Evolutionary conservation across 64 coral and sea anemone species (phyloP).

Genomic region (Catalaphyllia jardinei): DNA sequence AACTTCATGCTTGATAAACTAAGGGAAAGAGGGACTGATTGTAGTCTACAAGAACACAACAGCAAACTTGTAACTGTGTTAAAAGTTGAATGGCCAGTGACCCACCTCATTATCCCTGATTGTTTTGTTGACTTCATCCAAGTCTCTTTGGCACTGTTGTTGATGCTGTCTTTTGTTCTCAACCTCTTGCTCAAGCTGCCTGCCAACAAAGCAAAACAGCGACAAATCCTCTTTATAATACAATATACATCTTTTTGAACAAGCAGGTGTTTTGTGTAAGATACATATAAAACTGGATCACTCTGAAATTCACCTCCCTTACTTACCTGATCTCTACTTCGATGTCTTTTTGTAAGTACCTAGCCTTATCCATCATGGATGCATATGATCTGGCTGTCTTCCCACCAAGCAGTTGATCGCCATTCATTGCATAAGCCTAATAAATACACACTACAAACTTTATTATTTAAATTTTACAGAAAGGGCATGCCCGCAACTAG

Average conservation of each 20-base stretch:
- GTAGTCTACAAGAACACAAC: too few relatives aligned
- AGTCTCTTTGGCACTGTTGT: conserved; percentile 16
- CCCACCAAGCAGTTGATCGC: conserved; percentile 92
- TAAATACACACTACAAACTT: background rate
- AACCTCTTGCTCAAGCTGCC: conserved; percentile 22
- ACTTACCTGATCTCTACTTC: conserved; percentile 94
- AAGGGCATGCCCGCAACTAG: too few relatives aligned
- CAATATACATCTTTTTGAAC: too few relatives aligned
- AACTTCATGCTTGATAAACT: too few relatives aligned
- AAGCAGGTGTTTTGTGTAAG: too few relatives aligned
- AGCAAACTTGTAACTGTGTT: too few relatives aligned
- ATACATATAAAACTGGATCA: too few relatives aligned
- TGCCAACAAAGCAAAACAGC: background rate
- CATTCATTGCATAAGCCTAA: conserved; percentile 92
- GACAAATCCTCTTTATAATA: background rate
- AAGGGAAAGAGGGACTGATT: too few relatives aligned
- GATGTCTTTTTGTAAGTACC: conserved; percentile 89
- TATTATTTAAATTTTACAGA: too few relatives aligned
- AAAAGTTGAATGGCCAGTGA: background rate
- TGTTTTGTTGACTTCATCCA: conserved; percentile 9
- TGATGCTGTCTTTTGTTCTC: conserved; percentile 19
- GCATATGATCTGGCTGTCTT: conserved; percentile 87
- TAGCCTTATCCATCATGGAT: conserved; percentile 34
- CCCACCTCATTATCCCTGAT: conserved; percentile 14
- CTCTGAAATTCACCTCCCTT: background rate